Percentiles rank a stretch among this genome's conserved stretches.
phyloP scores from a whole-genome alignment of 2,888 invertebrate species.

The Oxytorus armatus region DNA sequence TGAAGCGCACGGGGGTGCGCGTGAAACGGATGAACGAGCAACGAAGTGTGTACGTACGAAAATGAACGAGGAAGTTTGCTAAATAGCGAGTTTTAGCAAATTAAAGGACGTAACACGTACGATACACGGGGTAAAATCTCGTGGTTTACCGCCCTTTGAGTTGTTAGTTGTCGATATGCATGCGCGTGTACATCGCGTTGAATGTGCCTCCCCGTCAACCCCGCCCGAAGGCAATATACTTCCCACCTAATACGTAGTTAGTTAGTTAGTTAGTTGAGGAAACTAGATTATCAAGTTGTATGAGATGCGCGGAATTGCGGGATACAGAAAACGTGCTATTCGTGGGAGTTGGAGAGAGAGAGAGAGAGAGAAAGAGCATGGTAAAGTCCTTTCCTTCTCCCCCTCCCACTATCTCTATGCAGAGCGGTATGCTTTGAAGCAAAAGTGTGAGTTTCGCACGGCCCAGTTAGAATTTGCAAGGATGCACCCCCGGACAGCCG shows the following conservation, averaged over 20 bases:
- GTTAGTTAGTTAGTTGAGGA: conserved; percentile 66
- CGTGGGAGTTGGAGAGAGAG: conserved; percentile 34
- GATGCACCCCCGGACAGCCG: neutral
- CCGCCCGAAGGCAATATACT: conserved; percentile 55
- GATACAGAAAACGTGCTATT: neutral
- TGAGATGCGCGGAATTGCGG: conserved; percentile 41
- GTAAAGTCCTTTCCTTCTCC: neutral
- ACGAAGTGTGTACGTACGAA: neutral
- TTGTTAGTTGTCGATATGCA: neutral
- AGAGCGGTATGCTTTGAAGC: conserved; percentile 6
- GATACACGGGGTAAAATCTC: neutral
- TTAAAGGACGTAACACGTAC: conserved; percentile 4
- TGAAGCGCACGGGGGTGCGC: conserved; percentile 10
- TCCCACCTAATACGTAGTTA: conserved; percentile 66
- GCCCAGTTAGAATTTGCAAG: conserved; percentile 36
- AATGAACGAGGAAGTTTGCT: conserved; percentile 40
- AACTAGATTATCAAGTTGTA: conserved; percentile 65
- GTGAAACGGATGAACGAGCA: conserved; percentile 36
- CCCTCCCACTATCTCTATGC: conserved; percentile 1
- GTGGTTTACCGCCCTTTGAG: conserved; percentile 17
- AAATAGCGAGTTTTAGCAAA: conserved; percentile 10
- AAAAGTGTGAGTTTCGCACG: conserved; percentile 31
- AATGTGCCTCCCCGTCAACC: conserved; percentile 8
- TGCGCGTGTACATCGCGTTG: conserved; percentile 25
- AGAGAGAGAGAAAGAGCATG: too few relatives aligned